Base-by-base conservation (phyloP, 2,888 invertebrate genomes). In the Troglohyphantes excavatus region DNA sequence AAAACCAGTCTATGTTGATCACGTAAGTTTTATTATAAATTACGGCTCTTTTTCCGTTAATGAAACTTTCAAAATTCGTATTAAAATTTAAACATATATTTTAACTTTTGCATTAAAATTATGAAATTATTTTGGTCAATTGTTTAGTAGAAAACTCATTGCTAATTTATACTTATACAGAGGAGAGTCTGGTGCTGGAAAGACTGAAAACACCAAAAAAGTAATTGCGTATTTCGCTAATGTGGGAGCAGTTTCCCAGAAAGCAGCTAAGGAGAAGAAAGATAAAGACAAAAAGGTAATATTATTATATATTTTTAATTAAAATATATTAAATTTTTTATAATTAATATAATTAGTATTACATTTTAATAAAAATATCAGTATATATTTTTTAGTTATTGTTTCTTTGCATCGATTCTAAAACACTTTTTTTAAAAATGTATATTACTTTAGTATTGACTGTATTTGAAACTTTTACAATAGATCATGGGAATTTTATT, bases 1-100 rank as follows among this genome's bases (percentile, higher is more conserved):
- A 98, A 95, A 98, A 99, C 96, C 99, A 99, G 96, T 99, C 99
- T 95, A 99, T 99, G 98, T 96, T 99, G 97, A 99, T 99, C 95
- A 99, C 99, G 97, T 97, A 95, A 96, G 97, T 96, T 33, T 63
- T 61, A 23, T 72, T 21, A 75, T 59, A 3, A 27, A 53, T 39
- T 11, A 53, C 3, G 39, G 3, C 17, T n/a, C n/a, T 53, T 53
- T 53, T 53, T 11, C 39, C 7, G 39, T 39, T 39, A 39, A n/a
- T n/a, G n/a, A n/a, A n/a, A 33, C 9, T 33, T 33, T 33, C 3
- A 33, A 33, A 33, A 33, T 33, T 6, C 9, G 33, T 9, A 33
- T 33, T 33, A 9, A 3, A 33, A 6, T 33, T 33, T 33, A 33
- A 33, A 33, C 33, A 33, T 33, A 33, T 33, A 33, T 6, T 33